Base-by-base conservation (phyloP, 1,140 invertebrate genomes). In the Zaprionus camerounensis region DNA sequence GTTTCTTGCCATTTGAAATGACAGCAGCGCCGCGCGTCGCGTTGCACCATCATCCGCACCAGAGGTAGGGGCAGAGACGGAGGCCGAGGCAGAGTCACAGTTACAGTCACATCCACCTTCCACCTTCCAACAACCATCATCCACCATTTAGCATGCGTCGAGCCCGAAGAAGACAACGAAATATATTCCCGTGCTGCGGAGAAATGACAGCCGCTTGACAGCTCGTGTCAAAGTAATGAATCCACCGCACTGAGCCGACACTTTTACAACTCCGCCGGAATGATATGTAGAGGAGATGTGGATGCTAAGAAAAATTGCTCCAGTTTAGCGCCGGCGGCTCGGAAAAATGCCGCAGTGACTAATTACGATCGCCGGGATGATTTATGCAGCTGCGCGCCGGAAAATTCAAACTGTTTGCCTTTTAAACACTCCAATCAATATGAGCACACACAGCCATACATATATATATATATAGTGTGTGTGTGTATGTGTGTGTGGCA, bases 171-270 rank as follows among this genome's bases (percentile, higher is more conserved):
- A 62, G 62, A 78, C 69, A 65, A 66, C 71, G 28, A 72, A 62
- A 91, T 84, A 87, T 91, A 91, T 91, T 78, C 73, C 77, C 76
- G 80, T 65, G 76, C 56, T 90, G 88, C 88, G 88, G 73, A 80
- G 80, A 86, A 82, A 76, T 91, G 88, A 91, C 88, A 91, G 90
- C 72, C 88, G 90, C 90, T 88, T 91, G 88, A 91, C 88, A 91
- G 90, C 77, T 91, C 76, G 87, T 92, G 91, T 92, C 91, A 92
- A 92, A 92, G 91, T 92, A 92, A 92, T 92, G 91, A 92, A 91
- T 92, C 87, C 87, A 80, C 80, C 82, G 84, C 87, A 84, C 86
- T 75, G 82, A 77, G 81, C 82, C 83, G 91, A 92, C 91, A 91
- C 81, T 90, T 88, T 85, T 82, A 90, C 85, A 90, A 90, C 86